A percentile compares a stretch with the other conserved stretches of the same genome.
phyloP scores from a whole-genome alignment of 2,888 invertebrate genomes.

The Drosophila austrosaltans region DNA sequence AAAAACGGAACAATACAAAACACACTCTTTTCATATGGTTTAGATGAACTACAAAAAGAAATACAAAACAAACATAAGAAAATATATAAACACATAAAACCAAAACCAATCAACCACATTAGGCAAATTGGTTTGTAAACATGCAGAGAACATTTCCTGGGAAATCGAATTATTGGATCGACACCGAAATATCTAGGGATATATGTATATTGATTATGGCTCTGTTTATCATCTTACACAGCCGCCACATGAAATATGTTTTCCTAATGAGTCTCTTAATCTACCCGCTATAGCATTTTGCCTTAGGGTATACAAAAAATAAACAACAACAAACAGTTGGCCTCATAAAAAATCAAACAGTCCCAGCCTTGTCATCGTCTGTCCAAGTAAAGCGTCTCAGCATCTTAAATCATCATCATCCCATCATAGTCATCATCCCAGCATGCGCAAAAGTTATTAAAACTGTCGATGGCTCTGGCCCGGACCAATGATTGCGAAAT shows the following conservation, averaged over 20 bases:
- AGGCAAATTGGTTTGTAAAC: slow-evolving; percentile 76
- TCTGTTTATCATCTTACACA: not conserved
- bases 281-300: not conserved
- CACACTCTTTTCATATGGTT: slow-evolving; percentile 1
- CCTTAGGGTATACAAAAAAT: not conserved
- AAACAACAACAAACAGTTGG: slow-evolving; percentile 36
- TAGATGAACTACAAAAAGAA: not conserved
- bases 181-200: not conserved
- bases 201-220: not conserved
- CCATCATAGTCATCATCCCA: slow-evolving; percentile 6
- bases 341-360: slow-evolving; percentile 19
- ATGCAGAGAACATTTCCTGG: slow-evolving; percentile 40
- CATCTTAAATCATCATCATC: slow-evolving; percentile 18
- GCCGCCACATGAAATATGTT: not conserved
- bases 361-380: slow-evolving; percentile 21
- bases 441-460: slow-evolving; percentile 69
- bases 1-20: slow-evolving; percentile 1
- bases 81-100: slow-evolving; percentile 10
- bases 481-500: slow-evolving; percentile 60
- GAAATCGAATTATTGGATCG: slow-evolving; percentile 5
- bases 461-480: slow-evolving; percentile 62
- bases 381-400: slow-evolving; percentile 63
- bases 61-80: not conserved
- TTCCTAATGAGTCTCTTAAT: not conserved
- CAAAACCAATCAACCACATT: slow-evolving; percentile 61